phyloP scores from a whole-genome alignment of 1,140 invertebrate species.

The Nasonia longicornis region DNA sequence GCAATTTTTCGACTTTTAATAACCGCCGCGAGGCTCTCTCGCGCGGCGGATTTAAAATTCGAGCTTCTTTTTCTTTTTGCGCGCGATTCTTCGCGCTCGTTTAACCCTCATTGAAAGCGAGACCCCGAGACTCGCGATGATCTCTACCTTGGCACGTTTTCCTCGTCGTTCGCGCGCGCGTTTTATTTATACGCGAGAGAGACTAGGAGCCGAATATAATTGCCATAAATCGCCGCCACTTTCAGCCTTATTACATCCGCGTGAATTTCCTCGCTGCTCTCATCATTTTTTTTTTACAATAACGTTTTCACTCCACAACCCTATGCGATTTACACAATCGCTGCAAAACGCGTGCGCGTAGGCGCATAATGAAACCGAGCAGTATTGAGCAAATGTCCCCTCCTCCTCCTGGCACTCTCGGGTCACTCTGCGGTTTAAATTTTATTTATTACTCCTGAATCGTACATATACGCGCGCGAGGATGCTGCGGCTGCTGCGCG shows the following conservation, averaged over 20 bases:
- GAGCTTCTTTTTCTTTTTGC: not conserved
- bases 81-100: no score
- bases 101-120: no score
- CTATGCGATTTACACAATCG: not conserved
- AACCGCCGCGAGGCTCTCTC: not conserved
- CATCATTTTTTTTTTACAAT: no score
- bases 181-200: no score
- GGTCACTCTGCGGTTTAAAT: conserved; percentile 29
- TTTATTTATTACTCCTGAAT: conserved; percentile 39
- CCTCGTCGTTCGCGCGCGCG: no score
- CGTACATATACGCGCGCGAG: not conserved
- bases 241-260: no score
- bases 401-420: not conserved
- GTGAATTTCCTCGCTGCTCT: no score
- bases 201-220: no score
- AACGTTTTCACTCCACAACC: no score
- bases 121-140: no score
- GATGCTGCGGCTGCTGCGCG: not conserved
- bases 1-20: not conserved
- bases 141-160: no score
- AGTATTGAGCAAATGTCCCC: not conserved
- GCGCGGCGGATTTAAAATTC: not conserved
- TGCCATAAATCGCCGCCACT: no score
- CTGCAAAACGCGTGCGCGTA: not conserved
- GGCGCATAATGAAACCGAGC: conserved; percentile 29